These are phyloP conservation scores for Lepus oiostolus DNA, from an alignment of 2,797 vertebrate species.

Conservation along the genomic window DNA sequence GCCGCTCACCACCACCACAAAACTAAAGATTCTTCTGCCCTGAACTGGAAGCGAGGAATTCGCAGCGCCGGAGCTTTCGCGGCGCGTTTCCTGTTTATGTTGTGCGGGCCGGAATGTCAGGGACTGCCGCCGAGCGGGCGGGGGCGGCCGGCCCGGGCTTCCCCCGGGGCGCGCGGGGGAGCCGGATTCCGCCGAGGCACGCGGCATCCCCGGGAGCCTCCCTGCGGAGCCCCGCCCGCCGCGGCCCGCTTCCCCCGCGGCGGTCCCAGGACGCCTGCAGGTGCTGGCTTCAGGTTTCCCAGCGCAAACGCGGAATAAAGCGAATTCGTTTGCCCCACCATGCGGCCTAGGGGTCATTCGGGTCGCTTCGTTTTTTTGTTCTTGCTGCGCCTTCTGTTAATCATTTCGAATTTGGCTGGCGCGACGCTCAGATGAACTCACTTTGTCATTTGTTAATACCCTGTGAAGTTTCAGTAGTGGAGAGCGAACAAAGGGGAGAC, in stretches of 20 bases:
- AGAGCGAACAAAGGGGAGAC: not conserved
- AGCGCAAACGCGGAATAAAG: not conserved
- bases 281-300: not conserved
- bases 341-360: not conserved
- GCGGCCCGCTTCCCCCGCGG: not conserved
- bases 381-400: not conserved
- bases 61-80: constrained; percentile 79
- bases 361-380: not conserved
- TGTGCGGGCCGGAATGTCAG: constrained; percentile 80
- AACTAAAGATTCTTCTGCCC: constrained; percentile 73
- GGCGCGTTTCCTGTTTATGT: constrained; percentile 85
- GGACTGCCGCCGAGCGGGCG: constrained; percentile 70
- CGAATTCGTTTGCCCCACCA: not conserved
- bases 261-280: not conserved
- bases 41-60: constrained; percentile 72
- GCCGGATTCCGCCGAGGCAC: constrained; percentile 38
- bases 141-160: constrained; percentile 64
- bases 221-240: constrained; percentile 8
- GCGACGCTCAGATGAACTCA: not conserved
- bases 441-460: constrained; percentile 10
- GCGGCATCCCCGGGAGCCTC: constrained; percentile 76
- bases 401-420: constrained; percentile 30
- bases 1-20: not conserved
- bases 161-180: constrained; percentile 39
- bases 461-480: not conserved